Evolutionary conservation across 2,888 invertebrate species (phyloP).

Genomic region (Sclerodermus sp.): DNA sequence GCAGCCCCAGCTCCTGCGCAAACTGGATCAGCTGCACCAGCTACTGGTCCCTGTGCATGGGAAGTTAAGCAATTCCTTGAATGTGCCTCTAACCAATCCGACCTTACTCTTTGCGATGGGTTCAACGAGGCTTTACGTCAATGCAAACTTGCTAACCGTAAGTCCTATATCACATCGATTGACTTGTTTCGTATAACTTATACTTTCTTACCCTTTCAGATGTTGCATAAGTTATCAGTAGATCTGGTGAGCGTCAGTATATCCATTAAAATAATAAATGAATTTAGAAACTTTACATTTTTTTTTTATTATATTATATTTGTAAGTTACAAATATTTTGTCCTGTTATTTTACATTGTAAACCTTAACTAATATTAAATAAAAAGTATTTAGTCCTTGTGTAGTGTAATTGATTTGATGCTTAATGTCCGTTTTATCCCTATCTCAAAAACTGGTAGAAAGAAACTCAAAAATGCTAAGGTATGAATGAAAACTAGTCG

Average conservation of each 20-base stretch:
- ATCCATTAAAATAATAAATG: neutral
- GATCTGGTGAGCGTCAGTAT: neutral
- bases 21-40: conserved; percentile 60
- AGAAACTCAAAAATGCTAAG: too few relatives aligned
- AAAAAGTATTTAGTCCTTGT: too few relatives aligned
- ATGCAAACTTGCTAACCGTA: conserved; percentile 83
- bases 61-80: conserved; percentile 96
- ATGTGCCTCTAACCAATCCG: conserved; percentile 88
- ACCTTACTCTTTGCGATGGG: conserved; percentile 90
- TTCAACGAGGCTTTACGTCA: conserved; percentile 97
- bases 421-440: too few relatives aligned
- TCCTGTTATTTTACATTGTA: too few relatives aligned
- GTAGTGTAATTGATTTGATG: too few relatives aligned
- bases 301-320: too few relatives aligned
- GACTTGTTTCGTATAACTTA: neutral
- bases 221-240: neutral
- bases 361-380: too few relatives aligned
- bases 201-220: neutral
- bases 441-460: too few relatives aligned
- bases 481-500: too few relatives aligned
- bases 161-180: conserved; percentile 39
- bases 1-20: conserved; percentile 59
- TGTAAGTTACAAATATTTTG: too few relatives aligned
- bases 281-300: neutral
- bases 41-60: conserved; percentile 83